Conservation (phyloP, 2,888 invertebrate species). For the Cyclophora punctaria region DNA sequence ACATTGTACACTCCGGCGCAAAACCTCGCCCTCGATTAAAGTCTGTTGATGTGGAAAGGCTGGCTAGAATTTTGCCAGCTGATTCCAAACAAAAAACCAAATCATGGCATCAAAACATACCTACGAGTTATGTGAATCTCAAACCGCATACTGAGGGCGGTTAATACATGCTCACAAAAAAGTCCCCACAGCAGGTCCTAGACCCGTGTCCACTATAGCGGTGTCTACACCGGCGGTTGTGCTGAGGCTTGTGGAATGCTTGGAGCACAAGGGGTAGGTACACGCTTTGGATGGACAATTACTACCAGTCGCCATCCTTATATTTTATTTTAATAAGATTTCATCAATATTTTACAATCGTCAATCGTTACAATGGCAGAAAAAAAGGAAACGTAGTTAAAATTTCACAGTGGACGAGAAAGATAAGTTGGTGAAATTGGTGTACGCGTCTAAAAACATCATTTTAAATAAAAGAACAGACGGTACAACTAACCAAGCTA, state of each 20-base stretch:
- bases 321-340: no score
- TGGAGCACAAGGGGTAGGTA: constrained; percentile 13
- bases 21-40: no score
- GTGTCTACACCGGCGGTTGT: not conserved
- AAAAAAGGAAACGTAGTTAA: no score
- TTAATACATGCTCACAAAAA: constrained; percentile 3
- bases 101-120: constrained; percentile 16
- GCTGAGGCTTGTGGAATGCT: constrained; percentile 4
- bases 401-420: no score
- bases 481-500: no score
- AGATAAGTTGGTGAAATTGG: no score
- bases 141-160: constrained; percentile 20
- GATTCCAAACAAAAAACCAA: constrained; percentile 7
- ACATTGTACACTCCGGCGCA: not conserved
- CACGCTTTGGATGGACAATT: constrained; percentile 18
- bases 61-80: constrained; percentile 1
- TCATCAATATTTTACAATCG: no score
- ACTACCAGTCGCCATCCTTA: constrained; percentile 16
- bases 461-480: no score
- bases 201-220: no score
- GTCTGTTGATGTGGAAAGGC: no score
- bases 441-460: no score
- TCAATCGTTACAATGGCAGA: no score
- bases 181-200: not conserved
- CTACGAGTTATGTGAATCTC: constrained; percentile 20